A percentile compares a stretch with the other conserved stretches of the same genome.
Conservation (phyloP, 1,140 invertebrate species). For the Pseudachorutes palmiensis region DNA sequence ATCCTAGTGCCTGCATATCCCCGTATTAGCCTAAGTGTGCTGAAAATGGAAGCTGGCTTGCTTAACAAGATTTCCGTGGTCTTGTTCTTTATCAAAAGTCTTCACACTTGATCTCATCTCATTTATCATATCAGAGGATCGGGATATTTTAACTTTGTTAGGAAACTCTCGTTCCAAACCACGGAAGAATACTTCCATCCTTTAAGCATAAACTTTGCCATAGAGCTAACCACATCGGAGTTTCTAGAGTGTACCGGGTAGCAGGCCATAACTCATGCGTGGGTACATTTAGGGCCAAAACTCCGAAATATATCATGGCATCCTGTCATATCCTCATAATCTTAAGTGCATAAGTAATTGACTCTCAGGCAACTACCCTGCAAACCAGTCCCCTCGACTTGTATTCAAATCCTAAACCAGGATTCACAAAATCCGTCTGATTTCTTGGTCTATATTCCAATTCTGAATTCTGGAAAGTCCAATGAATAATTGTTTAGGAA, state of each 20-base stretch:
- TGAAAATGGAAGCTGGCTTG: too few species aligned
- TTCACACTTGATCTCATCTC: constrained; percentile 10
- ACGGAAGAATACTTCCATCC: neutral
- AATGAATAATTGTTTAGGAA: too few species aligned
- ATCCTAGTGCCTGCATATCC: too few species aligned
- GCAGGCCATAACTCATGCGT: neutral
- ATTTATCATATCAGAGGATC: constrained; percentile 6
- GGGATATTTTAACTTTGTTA: neutral
- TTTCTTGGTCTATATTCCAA: too few species aligned
- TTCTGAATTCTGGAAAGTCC: too few species aligned
- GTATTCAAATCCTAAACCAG: neutral
- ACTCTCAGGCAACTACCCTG: neutral
- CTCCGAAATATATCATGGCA: neutral
- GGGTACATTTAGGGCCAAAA: neutral
- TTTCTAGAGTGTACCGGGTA: neutral
- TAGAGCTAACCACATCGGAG: neutral
- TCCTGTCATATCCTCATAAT: neutral
- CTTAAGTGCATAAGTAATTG: neutral
- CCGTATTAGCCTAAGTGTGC: too few species aligned
- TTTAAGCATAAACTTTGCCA: neutral
- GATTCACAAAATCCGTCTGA: neutral
- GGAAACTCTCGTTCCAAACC: neutral
- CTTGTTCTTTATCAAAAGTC: constrained; percentile 9
- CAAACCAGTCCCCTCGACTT: neutral
- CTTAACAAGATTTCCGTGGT: too few species aligned